Percentiles rank a stretch among this genome's conserved stretches.
Conservation (phyloP, 2,797 vertebrate genomes). For the Oceanodroma leucorhoa region DNA sequence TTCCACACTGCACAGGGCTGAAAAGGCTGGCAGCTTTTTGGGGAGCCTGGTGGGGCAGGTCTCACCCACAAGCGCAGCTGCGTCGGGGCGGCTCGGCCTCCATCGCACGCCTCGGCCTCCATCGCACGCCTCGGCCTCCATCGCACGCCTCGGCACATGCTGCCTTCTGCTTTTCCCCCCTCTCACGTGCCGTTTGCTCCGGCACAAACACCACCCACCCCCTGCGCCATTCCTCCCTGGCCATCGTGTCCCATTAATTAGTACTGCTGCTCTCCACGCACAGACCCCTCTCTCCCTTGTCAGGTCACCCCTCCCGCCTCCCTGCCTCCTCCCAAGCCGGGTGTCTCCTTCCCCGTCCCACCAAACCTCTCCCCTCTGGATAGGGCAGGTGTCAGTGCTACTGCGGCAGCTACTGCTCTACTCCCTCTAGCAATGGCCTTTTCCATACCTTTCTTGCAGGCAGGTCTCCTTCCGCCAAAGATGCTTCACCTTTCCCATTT, state of each 20-base stretch:
- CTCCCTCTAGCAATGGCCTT: neutral
- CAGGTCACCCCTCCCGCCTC: neutral
- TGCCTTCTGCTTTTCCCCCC: neutral
- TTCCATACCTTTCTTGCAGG: neutral
- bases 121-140: neutral
- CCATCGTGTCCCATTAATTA: neutral
- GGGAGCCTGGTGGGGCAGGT: neutral
- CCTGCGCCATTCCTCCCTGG: accelerated
- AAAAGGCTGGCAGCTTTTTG: neutral
- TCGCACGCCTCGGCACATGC: accelerated
- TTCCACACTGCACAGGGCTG: neutral
- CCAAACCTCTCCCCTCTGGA: neutral
- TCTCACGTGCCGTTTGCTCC: accelerated
- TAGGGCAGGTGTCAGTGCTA: neutral
- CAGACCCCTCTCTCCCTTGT: neutral
- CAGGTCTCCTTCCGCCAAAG: neutral
- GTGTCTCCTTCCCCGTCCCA: neutral
- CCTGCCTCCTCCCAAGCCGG: neutral
- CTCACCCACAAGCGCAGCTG: neutral
- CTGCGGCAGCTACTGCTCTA: neutral
- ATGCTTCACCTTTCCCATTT: neutral
- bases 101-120: accelerated
- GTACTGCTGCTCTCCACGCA: neutral
- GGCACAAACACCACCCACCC: neutral
- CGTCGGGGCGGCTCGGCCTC: accelerated